A percentile compares a stretch with the other conserved stretches of the same genome.
Evolutionary conservation across 1,140 invertebrate species (phyloP).

Genomic region (Drosophila seguyi): DNA sequence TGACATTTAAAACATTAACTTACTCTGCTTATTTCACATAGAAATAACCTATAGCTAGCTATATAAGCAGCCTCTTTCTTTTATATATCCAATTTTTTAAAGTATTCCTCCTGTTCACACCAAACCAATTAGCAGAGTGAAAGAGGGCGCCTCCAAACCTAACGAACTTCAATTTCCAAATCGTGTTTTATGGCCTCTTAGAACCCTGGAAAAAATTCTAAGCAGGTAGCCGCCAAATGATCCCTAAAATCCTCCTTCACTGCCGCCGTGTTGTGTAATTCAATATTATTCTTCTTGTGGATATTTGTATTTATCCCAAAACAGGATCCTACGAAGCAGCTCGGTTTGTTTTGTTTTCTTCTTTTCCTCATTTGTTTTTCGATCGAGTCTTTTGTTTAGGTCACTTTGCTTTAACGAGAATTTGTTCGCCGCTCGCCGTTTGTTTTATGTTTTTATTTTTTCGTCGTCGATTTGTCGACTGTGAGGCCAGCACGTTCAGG

Average conservation of each 20-base stretch:
- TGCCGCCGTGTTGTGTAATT: conserved; percentile 61
- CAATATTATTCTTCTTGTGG: conserved; percentile 74
- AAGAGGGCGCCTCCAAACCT: conserved; percentile 40
- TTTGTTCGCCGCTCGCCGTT: conserved; percentile 62
- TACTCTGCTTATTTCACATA: background rate
- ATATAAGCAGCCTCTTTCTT: background rate
- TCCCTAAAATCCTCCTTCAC: conserved; percentile 37
- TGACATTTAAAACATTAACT: too few relatives aligned
- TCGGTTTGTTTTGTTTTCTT: conserved; percentile 8
- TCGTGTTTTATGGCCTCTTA: conserved; percentile 36
- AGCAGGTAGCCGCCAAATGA: conserved; percentile 62
- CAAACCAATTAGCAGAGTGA: conserved; percentile 64
- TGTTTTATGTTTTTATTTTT: conserved; percentile 48
- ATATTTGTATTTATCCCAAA: conserved; percentile 48
- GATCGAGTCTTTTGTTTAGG: conserved; percentile 39
- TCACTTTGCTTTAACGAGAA: conserved; percentile 60
- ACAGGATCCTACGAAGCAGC: conserved; percentile 62
- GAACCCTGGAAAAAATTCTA: conserved; percentile 23
- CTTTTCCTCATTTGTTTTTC: conserved; percentile 20
- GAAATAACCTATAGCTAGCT: background rate
- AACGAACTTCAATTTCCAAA: conserved; percentile 47
- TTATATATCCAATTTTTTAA: too few relatives aligned
- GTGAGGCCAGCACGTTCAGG: conserved; percentile 69
- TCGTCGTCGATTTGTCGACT: conserved; percentile 21
- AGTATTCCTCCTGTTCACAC: conserved; percentile 22